These are phyloP conservation scores for Chlorodrepanis virens DNA, from an alignment of 2,113 vertebrate species.

Conservation along the genomic window DNA sequence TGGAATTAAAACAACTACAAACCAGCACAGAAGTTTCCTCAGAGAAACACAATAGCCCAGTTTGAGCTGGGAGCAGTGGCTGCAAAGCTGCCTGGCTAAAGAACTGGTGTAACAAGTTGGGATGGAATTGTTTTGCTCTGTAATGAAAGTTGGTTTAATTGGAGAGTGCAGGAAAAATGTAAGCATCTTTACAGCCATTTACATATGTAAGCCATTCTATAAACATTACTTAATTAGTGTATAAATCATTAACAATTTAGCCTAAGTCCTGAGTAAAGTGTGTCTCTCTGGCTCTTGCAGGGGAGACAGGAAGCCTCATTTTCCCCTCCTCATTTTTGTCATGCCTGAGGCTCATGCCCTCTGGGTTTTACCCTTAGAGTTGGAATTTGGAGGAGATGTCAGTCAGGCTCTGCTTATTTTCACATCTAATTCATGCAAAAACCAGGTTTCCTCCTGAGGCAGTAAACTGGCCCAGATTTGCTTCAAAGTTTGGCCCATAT, in stretches of 20 bases:
- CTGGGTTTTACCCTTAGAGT: constrained; percentile 26
- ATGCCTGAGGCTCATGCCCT: constrained; percentile 35
- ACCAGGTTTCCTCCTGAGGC: constrained; percentile 56
- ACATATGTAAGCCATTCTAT: constrained; percentile 24
- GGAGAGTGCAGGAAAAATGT: constrained; percentile 28
- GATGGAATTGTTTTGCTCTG: constrained; percentile 10
- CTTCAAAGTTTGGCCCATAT: constrained; percentile 49
- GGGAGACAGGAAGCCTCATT: constrained; percentile 23
- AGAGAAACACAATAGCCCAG: background rate
- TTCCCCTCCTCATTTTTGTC: constrained; percentile 54
- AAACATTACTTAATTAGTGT: constrained; percentile 26
- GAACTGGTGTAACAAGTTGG: constrained; percentile 28
- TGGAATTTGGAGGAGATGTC: constrained; percentile 56
- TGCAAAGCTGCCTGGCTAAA: background rate
- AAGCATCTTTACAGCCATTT: constrained; percentile 30
- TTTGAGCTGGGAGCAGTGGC: background rate
- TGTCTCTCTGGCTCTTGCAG: constrained; percentile 4
- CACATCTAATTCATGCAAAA: constrained; percentile 61
- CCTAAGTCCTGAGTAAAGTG: background rate
- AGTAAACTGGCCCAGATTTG: constrained; percentile 49
- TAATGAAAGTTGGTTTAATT: constrained; percentile 36
- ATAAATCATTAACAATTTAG: constrained; percentile 50
- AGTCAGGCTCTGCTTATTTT: constrained; percentile 67
- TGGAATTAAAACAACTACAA: constrained; percentile 40
- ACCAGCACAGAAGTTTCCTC: constrained; percentile 24